These are phyloP conservation scores for Alces alces DNA, from an alignment of 2,113 vertebrate genomes.

Conservation along the genomic window DNA sequence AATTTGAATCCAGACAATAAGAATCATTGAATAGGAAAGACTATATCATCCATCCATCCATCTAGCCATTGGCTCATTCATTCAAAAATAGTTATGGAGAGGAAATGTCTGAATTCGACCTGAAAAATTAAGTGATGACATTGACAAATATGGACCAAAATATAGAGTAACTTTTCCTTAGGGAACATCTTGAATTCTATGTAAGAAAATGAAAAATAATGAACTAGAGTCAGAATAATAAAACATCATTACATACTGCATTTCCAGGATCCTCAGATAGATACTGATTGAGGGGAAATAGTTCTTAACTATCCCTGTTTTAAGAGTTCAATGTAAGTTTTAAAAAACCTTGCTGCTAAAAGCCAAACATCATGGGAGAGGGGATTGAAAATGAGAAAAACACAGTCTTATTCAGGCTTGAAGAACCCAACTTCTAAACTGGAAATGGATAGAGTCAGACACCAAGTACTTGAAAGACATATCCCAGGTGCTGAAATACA, in stretches of 20 bases:
- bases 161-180: not conserved
- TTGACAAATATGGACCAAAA: not conserved
- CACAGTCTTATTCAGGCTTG: not conserved
- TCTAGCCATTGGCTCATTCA: not conserved
- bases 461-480: not conserved
- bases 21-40: not conserved
- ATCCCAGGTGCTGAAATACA: not conserved
- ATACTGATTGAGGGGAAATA: not conserved
- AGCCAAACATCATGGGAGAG: not conserved
- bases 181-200: not conserved
- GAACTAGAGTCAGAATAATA: not conserved
- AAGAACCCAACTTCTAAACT: not conserved
- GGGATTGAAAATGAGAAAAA: not conserved
- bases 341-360: not conserved
- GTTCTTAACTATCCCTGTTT: not conserved
- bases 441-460: not conserved
- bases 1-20: not conserved
- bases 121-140: not conserved
- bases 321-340: not conserved
- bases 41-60: not conserved
- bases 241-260: not conserved
- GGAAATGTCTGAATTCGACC: not conserved
- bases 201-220: not conserved
- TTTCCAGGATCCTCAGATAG: not conserved
- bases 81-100: not conserved